Conservation (phyloP, 1,140 invertebrate genomes). For the Nilaparvata lugens region DNA sequence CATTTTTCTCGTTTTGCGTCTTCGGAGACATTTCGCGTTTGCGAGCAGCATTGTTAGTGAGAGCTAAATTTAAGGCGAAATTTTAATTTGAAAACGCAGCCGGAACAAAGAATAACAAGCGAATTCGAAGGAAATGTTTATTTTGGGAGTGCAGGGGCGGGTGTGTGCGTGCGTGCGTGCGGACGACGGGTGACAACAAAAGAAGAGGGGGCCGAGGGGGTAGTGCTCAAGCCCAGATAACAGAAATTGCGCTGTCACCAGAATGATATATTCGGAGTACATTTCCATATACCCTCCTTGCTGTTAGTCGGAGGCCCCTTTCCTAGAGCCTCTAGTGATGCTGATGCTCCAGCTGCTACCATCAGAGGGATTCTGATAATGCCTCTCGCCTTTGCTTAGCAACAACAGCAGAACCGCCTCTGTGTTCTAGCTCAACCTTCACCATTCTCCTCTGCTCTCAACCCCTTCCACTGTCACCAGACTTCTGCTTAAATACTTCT, state of each 20-base stretch:
- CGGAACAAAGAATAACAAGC: conserved; percentile 4
- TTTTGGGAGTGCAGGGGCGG: background rate
- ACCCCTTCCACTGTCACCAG: background rate
- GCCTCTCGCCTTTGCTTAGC: background rate
- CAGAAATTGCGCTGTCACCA: conserved; percentile 4
- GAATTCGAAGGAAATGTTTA: conserved; percentile 1
- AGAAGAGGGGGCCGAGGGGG: background rate
- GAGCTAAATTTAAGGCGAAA: conserved; percentile 1
- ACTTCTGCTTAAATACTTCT: background rate
- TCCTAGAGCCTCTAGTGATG: background rate
- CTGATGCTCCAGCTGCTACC: background rate
- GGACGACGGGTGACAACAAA: background rate
- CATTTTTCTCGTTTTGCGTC: too few relatives aligned
- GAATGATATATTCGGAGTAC: conserved; percentile 3
- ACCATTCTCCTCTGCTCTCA: background rate
- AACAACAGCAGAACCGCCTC: background rate
- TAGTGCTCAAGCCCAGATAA: background rate
- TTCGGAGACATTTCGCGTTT: too few relatives aligned
- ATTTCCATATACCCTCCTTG: background rate
- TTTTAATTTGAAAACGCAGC: background rate
- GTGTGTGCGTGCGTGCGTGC: background rate
- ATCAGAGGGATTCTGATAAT: background rate
- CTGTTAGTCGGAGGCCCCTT: too few relatives aligned
- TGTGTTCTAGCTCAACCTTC: background rate
- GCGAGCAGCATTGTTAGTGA: background rate